A percentile compares a stretch with the other conserved stretches of the same genome.
These are phyloP conservation scores for Latrodectus hesperus DNA, from an alignment of 2,888 invertebrate genomes.

Conservation along the genomic window DNA sequence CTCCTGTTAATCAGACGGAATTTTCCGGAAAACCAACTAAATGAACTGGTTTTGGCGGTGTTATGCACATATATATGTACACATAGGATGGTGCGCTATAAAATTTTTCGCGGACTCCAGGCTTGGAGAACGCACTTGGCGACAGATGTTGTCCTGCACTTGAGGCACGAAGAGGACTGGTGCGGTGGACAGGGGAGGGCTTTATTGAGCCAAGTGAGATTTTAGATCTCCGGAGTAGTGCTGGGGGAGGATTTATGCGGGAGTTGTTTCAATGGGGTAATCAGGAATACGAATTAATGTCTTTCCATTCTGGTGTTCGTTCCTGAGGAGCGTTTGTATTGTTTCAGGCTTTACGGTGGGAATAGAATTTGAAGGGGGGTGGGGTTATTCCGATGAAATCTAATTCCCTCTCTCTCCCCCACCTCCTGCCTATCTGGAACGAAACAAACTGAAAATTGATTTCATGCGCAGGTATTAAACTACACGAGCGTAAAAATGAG, in stretches of 20 bases:
- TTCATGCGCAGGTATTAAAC: conserved; percentile 1
- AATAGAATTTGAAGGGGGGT: neutral
- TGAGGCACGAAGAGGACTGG: too few species aligned
- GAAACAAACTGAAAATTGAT: conserved; percentile 2
- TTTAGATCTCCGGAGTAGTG: neutral
- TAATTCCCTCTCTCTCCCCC: neutral
- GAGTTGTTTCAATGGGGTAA: conserved; percentile 67
- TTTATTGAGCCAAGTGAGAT: neutral
- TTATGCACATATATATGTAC: too few species aligned
- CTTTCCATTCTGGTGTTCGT: conserved; percentile 3
- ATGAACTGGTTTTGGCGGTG: conserved; percentile 34
- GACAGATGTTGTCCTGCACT: too few species aligned
- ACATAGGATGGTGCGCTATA: too few species aligned
- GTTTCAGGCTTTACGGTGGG: neutral
- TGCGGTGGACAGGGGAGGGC: neutral
- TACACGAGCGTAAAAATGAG: neutral
- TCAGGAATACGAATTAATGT: conserved; percentile 61
- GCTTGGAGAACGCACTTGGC: too few species aligned
- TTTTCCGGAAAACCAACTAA: conserved; percentile 39
- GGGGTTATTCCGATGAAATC: conserved; percentile 2
- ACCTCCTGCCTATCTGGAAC: neutral
- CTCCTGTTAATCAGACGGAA: conserved; percentile 57
- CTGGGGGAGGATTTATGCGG: conserved; percentile 37
- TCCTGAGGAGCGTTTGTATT: neutral
- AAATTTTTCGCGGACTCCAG: too few species aligned